Evolutionary conservation across 1,140 invertebrate species (phyloP).

Genomic region (Sminthurinus signatus): DNA sequence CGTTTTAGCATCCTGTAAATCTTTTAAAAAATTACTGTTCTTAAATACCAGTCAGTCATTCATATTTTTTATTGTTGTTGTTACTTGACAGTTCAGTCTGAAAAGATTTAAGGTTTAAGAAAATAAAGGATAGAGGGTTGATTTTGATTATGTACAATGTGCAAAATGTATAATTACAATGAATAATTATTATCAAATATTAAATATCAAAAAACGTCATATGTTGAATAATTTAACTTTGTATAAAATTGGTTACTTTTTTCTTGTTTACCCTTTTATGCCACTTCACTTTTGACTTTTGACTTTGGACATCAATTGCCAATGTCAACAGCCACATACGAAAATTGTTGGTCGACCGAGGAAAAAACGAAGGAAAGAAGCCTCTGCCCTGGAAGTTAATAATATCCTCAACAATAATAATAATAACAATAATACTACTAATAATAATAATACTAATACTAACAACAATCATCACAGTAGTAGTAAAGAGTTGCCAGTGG

Average conservation of each 20-base stretch:
- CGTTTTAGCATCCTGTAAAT: no score
- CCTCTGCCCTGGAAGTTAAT: not conserved
- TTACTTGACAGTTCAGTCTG: no score
- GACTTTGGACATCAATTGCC: not conserved
- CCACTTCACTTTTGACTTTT: not conserved
- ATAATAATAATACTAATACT: not conserved
- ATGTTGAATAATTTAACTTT: no score
- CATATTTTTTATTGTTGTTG: no score
- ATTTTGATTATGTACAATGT: no score
- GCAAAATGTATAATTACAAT: no score
- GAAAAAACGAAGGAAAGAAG: constrained; percentile 12
- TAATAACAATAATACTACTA: not conserved
- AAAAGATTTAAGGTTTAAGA: not conserved
- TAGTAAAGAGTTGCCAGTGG: not conserved
- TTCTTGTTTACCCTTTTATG: no score
- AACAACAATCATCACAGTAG: not conserved
- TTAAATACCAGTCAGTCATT: not conserved
- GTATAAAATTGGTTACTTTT: no score
- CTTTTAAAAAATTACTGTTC: not conserved
- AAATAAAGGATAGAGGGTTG: no score
- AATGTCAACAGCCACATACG: constrained; percentile 4
- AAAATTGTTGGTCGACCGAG: constrained; percentile 11
- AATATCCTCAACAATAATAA: not conserved
- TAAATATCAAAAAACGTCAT: no score
- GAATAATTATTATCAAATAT: no score